Base-by-base conservation (phyloP, 2,113 vertebrate genomes). In the Acrocephalus arundinaceus region DNA sequence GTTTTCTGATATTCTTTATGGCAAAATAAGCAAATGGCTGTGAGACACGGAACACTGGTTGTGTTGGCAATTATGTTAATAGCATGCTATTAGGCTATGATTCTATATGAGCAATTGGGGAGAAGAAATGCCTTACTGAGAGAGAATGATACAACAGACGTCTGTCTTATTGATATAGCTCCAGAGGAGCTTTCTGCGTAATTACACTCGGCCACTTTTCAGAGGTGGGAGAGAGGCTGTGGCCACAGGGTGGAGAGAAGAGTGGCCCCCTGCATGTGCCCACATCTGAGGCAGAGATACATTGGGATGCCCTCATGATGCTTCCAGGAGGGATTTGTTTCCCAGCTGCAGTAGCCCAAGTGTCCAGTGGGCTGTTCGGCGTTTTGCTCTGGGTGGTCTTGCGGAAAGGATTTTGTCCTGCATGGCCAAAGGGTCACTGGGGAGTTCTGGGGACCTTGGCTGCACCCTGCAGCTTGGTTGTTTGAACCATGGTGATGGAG, bases 61-160 rank as follows among this genome's bases (percentile, higher is more conserved):
- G 98, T 99, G 98, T 98, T 99, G 99, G 99, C 99, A 99, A 99
- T 99, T 99, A 99, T 99, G 99, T 99, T 99, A 99, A 99, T 99
- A 99, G 99, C 98, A 98, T 98, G 98, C 98, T 99, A 99, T 99
- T 99, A 99, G 99, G 98, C 98, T 99, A 98, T 99, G 99, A 99
- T 99, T 99, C 99, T 98, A 98, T 99, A 99, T 99, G 99, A 99
- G 98, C 98, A 99, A 99, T 99, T 98, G 98, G 99, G 99, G 98
- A 99, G 98, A 98, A 98, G 98, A 98, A 98, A 98, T 98, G 98
- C 98, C 98, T 98, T 98, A 98, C 98, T 98, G 98, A 98, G 98
- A 98, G 98, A 97, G 98, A 98, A 98, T 97, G 98, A 98, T 99
- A 98, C 98, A 97, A 98, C 98, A 98, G 98, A 98, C 98, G 98